Conservation (phyloP, 2,797 vertebrate species). For the Eremophila alpestris region DNA sequence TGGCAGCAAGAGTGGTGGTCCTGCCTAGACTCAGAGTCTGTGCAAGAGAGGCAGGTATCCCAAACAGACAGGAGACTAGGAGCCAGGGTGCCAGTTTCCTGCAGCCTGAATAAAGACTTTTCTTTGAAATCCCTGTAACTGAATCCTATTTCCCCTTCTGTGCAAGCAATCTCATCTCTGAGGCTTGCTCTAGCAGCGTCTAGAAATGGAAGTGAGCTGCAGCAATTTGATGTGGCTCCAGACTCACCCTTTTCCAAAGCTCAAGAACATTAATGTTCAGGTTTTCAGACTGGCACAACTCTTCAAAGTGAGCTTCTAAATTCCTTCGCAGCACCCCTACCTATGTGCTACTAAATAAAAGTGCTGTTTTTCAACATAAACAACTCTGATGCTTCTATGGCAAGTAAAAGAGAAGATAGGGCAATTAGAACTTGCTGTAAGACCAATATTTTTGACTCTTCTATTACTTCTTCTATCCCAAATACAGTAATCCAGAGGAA, state of each 20-base stretch:
- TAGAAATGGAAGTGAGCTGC: background rate
- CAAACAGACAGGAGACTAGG: background rate
- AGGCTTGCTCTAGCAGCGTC: background rate
- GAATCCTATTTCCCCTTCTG: background rate
- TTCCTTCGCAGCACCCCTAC: background rate
- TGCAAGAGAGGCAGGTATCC: background rate
- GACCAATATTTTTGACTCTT: background rate
- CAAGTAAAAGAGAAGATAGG: background rate
- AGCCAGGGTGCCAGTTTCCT: background rate
- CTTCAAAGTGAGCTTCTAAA: background rate
- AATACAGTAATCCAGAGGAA: constrained; percentile 26
- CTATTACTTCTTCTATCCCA: background rate
- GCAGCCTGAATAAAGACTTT: background rate
- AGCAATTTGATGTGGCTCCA: background rate
- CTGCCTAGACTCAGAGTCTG: background rate
- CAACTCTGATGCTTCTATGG: background rate
- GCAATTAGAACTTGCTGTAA: background rate
- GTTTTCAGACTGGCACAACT: background rate
- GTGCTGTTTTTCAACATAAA: background rate
- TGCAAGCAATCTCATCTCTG: background rate
- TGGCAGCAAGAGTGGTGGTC: background rate
- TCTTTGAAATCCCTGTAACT: background rate
- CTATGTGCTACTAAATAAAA: background rate
- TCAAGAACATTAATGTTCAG: background rate
- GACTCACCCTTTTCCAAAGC: background rate